Percentiles rank a stretch among this genome's conserved stretches.
phyloP scores from a whole-genome alignment of 2,113 vertebrate genomes.

The Scortum barcoo region DNA sequence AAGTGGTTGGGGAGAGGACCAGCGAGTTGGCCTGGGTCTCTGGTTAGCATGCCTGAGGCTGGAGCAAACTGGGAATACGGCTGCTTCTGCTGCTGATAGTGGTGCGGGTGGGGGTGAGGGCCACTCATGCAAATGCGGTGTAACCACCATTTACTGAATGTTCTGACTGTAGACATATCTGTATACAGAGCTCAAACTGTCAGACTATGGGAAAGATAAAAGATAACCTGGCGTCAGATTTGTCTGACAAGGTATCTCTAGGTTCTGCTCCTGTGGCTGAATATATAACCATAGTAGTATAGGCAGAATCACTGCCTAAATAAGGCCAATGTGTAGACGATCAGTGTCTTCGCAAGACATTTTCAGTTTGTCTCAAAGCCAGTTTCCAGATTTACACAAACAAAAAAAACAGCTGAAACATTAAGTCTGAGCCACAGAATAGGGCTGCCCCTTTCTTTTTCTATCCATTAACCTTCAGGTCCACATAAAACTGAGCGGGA shows the following conservation, averaged over 20 bases:
- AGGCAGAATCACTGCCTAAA: constrained; percentile 3
- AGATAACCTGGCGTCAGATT: constrained; percentile 15
- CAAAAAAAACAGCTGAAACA: background rate
- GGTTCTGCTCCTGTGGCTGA: background rate
- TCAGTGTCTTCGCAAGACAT: background rate
- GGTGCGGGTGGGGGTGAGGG: constrained; percentile 66
- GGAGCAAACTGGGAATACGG: constrained; percentile 75
- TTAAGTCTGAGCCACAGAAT: constrained; percentile 8
- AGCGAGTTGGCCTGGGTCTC: constrained; percentile 76
- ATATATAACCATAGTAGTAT: no score
- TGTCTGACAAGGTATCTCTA: background rate
- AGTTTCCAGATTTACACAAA: constrained; percentile 9
- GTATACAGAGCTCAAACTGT: constrained; percentile 60
- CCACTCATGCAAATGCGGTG: constrained; percentile 77
- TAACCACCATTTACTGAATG: constrained; percentile 66
- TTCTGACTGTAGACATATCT: constrained; percentile 54
- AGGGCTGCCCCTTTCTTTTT: constrained; percentile 17
- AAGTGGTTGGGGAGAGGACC: constrained; percentile 79
- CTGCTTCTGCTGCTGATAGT: constrained; percentile 63
- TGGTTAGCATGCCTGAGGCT: constrained; percentile 77
- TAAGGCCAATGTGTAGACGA: background rate
- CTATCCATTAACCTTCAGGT: constrained; percentile 41
- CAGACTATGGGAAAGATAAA: constrained; percentile 34
- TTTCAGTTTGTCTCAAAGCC: constrained; percentile 13
- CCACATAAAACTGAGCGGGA: background rate